Percentiles rank a stretch among this genome's conserved stretches.
Evolutionary conservation across 2,113 vertebrate genomes (phyloP).

Genomic region (Marmota flaviventris): DNA sequence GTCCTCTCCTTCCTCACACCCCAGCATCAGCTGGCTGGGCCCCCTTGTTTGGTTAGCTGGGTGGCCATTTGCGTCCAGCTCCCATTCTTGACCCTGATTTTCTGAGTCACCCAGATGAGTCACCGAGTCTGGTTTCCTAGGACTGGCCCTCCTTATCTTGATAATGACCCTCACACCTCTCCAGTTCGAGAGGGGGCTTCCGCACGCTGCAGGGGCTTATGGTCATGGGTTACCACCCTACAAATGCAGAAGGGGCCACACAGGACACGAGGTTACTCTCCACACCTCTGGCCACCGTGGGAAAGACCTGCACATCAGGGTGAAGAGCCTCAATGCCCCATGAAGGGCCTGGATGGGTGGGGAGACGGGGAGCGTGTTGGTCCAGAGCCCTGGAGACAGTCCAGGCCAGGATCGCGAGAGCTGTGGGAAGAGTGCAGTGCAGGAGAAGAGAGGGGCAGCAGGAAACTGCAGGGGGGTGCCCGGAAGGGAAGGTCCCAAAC

Average conservation of each 20-base stretch:
- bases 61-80: not conserved
- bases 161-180: not conserved
- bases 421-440: not conserved
- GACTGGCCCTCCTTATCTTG: not conserved
- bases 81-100: conserved; percentile 24
- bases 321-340: not conserved
- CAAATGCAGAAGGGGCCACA: rapidly evolving
- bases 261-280: not conserved
- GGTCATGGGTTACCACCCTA: not conserved
- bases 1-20: too few relatives aligned
- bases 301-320: not conserved
- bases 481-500: not conserved
- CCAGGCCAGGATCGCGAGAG: not conserved
- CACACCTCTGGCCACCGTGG: not conserved
- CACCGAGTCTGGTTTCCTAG: not conserved
- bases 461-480: not conserved
- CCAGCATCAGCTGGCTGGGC: too few relatives aligned
- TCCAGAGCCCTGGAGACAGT: not conserved
- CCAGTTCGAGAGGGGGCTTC: not conserved
- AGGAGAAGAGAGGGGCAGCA: not conserved
- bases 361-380: not conserved
- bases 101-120: not conserved
- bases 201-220: not conserved
- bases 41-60: too few relatives aligned
- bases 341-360: not conserved